Conservation (phyloP, 2,888 invertebrate genomes). For the Drosophila hamatofila region DNA sequence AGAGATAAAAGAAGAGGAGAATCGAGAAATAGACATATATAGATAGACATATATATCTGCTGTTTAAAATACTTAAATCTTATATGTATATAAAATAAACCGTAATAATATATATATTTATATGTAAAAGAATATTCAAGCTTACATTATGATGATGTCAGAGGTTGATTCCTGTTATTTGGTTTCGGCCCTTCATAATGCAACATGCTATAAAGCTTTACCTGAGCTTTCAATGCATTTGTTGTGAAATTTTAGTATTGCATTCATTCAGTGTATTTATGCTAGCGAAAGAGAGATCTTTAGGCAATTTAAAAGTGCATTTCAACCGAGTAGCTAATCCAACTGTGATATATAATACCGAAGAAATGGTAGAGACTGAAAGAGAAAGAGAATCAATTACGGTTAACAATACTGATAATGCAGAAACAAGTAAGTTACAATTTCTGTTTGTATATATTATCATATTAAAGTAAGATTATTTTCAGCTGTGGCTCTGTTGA, state of each 20-base stretch:
- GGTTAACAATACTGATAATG: neutral
- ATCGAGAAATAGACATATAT: too few relatives aligned
- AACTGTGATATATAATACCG: neutral
- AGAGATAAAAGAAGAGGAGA: too few relatives aligned
- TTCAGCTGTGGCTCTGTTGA: neutral
- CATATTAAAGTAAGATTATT: neutral
- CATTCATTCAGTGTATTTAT: neutral
- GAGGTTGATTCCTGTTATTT: neutral
- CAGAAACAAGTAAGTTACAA: neutral
- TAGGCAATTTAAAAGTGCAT: too few relatives aligned
- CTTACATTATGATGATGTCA: neutral
- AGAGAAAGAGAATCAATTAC: neutral
- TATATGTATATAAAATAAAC: too few relatives aligned
- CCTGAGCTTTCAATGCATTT: neutral
- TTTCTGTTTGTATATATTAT: neutral
- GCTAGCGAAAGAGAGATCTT: neutral
- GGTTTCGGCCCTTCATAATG: neutral
- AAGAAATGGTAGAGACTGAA: neutral
- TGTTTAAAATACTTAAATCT: too few relatives aligned
- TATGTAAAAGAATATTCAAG: neutral
- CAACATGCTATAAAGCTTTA: neutral
- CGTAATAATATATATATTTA: too few relatives aligned
- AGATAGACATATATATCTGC: too few relatives aligned
- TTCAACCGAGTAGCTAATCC: too few relatives aligned
- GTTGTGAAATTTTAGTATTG: neutral